Conservation (phyloP, 2,888 invertebrate genomes). For the Drosophila demipolita region DNA sequence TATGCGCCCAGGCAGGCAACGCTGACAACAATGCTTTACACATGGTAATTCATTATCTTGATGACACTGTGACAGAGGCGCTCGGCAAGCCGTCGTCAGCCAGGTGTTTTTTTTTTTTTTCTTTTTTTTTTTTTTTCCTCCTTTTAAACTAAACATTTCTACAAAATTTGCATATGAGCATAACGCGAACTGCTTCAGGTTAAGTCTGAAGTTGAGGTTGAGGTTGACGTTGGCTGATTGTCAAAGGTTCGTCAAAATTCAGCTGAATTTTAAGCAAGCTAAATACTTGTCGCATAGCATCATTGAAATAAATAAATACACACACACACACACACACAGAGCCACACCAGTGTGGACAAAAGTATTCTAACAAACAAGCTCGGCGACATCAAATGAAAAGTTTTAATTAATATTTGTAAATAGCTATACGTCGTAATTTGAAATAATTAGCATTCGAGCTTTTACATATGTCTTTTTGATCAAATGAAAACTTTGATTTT, state of each 20-base stretch:
- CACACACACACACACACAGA: not conserved
- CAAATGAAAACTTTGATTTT: not conserved
- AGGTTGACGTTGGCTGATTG: slow-evolving; percentile 41
- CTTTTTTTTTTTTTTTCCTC: not conserved
- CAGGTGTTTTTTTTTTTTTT: not conserved
- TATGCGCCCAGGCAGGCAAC: not conserved
- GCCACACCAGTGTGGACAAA: not conserved
- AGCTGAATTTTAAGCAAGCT: slow-evolving; percentile 71
- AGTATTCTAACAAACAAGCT: not conserved
- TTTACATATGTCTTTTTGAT: not conserved
- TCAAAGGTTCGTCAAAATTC: slow-evolving; percentile 60
- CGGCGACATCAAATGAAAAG: not conserved
- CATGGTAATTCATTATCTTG: slow-evolving; percentile 70
- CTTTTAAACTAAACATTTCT: slow-evolving; percentile 45
- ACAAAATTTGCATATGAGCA: slow-evolving; percentile 59
- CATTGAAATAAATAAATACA: slow-evolving; percentile 18
- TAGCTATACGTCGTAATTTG: not conserved
- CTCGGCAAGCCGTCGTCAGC: slow-evolving; percentile 2
- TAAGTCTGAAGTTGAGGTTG: not conserved
- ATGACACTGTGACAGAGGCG: slow-evolving; percentile 47
- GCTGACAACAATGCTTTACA: slow-evolving; percentile 54
- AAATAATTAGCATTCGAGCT: not conserved
- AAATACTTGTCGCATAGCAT: slow-evolving; percentile 54
- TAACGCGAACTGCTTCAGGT: slow-evolving; percentile 2
- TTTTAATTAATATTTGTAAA: not conserved